Conservation (phyloP, 2,113 vertebrate species). For the Eurystomus gularis region DNA sequence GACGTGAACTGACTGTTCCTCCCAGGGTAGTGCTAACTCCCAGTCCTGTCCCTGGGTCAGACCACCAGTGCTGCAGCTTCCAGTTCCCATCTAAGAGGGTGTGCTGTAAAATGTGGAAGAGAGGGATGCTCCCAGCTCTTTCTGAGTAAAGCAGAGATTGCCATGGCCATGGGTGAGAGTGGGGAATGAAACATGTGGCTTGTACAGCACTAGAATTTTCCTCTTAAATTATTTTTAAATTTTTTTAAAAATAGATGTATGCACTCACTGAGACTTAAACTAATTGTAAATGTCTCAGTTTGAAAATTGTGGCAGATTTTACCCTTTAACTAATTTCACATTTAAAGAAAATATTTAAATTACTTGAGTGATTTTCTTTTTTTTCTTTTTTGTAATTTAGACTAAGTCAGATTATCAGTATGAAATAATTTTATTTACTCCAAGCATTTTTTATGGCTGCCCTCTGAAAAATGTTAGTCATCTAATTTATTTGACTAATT, state of each 20-base stretch:
- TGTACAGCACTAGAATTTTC: background rate
- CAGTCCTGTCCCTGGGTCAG: background rate
- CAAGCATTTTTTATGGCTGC: background rate
- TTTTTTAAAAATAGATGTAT: background rate
- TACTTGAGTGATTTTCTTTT: background rate
- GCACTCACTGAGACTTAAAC: background rate
- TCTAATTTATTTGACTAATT: constrained; percentile 27
- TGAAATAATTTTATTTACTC: constrained; percentile 12
- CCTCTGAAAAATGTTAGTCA: constrained; percentile 42
- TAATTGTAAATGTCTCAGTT: background rate
- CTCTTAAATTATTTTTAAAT: background rate
- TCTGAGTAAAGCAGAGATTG: background rate
- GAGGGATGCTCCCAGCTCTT: background rate
- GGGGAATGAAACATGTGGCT: background rate
- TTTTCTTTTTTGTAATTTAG: background rate
- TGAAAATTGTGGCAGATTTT: background rate
- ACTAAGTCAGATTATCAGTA: background rate
- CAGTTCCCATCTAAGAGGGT: background rate
- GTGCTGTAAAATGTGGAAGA: background rate
- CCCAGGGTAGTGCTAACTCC: background rate
- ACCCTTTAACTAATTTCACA: background rate
- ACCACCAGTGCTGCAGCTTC: background rate
- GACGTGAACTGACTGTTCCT: background rate
- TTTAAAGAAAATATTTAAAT: background rate
- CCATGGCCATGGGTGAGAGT: rapidly evolving